Conservation (phyloP, 2,888 invertebrate genomes). For the Yponomeuta sedellus region DNA sequence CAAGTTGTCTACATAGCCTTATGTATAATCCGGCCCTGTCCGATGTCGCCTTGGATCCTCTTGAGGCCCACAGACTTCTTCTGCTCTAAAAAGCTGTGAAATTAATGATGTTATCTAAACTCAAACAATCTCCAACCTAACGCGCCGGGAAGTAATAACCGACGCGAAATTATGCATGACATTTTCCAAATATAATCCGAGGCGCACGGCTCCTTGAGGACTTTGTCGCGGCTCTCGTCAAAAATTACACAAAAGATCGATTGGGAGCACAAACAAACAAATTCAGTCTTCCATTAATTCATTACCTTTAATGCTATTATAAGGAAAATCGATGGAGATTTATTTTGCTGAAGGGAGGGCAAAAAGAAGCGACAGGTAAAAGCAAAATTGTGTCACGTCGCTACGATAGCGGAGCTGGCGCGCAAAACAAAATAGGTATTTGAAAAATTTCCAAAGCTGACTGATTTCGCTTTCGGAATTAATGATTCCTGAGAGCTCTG, state of each 20-base stretch:
- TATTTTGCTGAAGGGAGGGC: background rate
- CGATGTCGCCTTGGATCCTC: background rate
- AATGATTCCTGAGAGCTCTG: slow-evolving; percentile 1
- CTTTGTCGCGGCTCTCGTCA: background rate
- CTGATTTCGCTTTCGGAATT: slow-evolving; percentile 6
- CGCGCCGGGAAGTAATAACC: background rate
- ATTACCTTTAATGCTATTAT: background rate
- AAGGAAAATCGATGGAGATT: slow-evolving; percentile 1
- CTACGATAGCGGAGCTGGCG: background rate
- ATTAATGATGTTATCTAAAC: background rate
- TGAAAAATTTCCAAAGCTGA: background rate
- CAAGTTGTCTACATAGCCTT: no score
- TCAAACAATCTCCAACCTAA: background rate
- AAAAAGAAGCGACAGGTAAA: slow-evolving; percentile 7
- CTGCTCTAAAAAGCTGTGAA: background rate
- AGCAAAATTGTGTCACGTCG: slow-evolving; percentile 13
- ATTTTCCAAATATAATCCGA: background rate
- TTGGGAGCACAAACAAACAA: slow-evolving; percentile 2
- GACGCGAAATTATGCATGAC: background rate
- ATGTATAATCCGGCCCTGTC: background rate
- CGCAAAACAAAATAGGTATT: slow-evolving; percentile 8
- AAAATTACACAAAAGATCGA: background rate
- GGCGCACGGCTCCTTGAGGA: background rate
- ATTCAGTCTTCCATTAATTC: slow-evolving; percentile 1
- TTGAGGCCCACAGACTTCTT: background rate